Percentiles rank a stretch among this genome's conserved stretches.
Conservation (phyloP, 2,113 vertebrate species). For the Heliornis fulica region DNA sequence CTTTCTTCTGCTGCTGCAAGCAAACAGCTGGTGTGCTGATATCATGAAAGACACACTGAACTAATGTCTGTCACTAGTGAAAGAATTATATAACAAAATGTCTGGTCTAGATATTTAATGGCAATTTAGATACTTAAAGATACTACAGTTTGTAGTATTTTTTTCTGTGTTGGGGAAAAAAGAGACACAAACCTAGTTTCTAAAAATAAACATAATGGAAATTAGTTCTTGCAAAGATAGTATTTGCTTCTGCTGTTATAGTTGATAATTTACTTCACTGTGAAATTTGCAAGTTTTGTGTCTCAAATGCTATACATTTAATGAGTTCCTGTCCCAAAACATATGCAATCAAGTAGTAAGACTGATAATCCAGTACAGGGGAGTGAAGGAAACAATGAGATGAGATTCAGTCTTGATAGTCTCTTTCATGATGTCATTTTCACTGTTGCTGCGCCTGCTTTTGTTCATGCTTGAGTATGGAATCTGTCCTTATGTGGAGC, state of each 20-base stretch:
- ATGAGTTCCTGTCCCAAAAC: background rate
- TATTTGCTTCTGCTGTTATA: background rate
- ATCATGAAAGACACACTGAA: background rate
- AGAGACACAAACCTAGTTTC: background rate
- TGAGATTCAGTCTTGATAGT: background rate
- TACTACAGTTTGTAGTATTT: background rate
- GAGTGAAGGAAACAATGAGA: background rate
- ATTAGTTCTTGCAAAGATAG: background rate
- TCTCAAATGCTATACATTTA: background rate
- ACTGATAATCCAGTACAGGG: background rate
- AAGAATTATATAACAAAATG: background rate
- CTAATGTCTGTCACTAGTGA: background rate
- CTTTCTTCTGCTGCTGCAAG: background rate
- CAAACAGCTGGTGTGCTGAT: background rate
- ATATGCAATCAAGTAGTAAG: background rate
- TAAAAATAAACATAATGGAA: background rate
- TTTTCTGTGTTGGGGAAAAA: background rate
- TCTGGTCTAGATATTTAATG: background rate
- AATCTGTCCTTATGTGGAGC: rapidly evolving
- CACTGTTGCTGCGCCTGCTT: background rate
- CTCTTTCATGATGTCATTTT: background rate
- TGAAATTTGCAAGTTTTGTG: background rate
- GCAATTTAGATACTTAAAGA: background rate
- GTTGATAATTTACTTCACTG: background rate
- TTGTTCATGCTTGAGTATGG: background rate